Evolutionary conservation across 2,888 invertebrate species (phyloP), one percentile per base, ranked within the genome.

Genomic region (Mactromeris polynyma): DNA sequence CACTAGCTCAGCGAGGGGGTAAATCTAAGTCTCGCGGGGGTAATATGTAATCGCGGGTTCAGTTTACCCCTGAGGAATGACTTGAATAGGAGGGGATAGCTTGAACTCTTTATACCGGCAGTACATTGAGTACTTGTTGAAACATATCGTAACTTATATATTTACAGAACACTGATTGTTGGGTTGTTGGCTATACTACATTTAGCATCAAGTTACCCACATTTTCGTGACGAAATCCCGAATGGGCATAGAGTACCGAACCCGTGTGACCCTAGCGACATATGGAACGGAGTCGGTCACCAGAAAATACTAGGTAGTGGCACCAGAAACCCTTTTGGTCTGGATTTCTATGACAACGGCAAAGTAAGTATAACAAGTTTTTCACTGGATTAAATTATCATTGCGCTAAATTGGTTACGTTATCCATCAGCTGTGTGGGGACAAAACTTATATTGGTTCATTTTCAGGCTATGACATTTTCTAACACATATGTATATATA

Each of bases 181-280:
- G 38, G 7, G 0, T 9, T 77, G 26, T 26, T 64, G 58, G 9
- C n/a, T 9, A 11, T 38, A 11, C 33, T 58, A 17, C 82, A 80
- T 19, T 14, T 77, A 40, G 58, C 54, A 9, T 9, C 42, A 21
- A 64, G 89, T 11, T 84, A 84, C 26, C 73, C 81, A 17, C 14
- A 2, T 0, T 91, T 83, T 77, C 84, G 78, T 36, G 46, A 82
- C 19, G 58, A 58, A 11, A 93, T 94, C 31, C 94, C 94, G 0
- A 94, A 93, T 93, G 98, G 97, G 85, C 98, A 98, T 85, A 98
- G 97, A 2, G 92, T 94, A 4, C 92, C 93, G 0, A 91, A 92
- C 36, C 94, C 94, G 0, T 94, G 94, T 81, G 91, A 93, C 38
- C 92, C 94, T 17, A 91, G 91, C 81, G 78, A 88, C 77, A 64